These are phyloP conservation scores for Hylia prasina DNA, from an alignment of 2,113 vertebrate species.

Conservation along the genomic window DNA sequence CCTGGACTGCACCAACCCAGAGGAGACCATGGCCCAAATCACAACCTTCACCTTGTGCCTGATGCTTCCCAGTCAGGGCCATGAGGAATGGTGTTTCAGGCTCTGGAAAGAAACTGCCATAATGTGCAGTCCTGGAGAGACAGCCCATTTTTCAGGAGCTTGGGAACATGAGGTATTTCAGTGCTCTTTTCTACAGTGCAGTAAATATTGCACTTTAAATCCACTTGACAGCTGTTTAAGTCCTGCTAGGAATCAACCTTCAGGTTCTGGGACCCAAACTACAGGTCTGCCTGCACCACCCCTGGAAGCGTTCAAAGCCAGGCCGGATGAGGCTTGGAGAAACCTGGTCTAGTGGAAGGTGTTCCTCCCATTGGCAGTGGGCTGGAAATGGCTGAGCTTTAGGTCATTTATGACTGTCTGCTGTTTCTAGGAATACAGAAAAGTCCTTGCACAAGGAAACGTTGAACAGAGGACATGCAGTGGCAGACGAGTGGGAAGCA, in stretches of 20 bases:
- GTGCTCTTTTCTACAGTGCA: not conserved
- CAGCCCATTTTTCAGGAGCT: not conserved
- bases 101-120: not conserved
- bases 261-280: not conserved
- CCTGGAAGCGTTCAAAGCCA: not conserved
- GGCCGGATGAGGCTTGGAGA: not conserved
- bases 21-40: not conserved
- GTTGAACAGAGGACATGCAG: not conserved
- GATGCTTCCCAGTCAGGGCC: not conserved
- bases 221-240: not conserved
- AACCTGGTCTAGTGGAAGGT: not conserved
- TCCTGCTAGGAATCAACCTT: not conserved
- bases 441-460: not conserved
- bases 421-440: not conserved
- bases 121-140: not conserved
- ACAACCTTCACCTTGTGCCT: not conserved
- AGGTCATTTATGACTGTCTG: not conserved
- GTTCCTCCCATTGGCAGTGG: not conserved
- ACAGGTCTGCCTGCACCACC: not conserved
- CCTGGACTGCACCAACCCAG: not conserved
- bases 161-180: not conserved
- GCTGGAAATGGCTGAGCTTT: not conserved
- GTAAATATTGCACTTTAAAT: not conserved
- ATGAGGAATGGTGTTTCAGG: not conserved
- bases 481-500: rapidly evolving